A percentile compares a stretch with the other conserved stretches of the same genome.
These are phyloP conservation scores for Battus philenor DNA, from an alignment of 1,140 invertebrate species.

Conservation along the genomic window DNA sequence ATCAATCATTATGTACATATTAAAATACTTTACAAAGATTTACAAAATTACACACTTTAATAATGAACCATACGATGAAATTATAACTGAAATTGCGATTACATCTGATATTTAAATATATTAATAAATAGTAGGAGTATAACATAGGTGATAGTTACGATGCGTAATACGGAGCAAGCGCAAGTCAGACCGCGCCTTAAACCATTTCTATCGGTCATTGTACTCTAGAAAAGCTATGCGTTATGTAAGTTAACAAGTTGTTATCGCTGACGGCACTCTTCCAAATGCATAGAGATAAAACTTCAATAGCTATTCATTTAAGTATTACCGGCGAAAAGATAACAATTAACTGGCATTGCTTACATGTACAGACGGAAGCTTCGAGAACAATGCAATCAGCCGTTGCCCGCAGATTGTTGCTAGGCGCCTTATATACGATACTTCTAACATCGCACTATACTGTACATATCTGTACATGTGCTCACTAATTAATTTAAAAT, in stretches of 20 bases:
- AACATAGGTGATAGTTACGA: too few relatives aligned
- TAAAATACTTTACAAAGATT: too few relatives aligned
- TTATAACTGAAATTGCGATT: too few relatives aligned
- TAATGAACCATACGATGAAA: too few relatives aligned
- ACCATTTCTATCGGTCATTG: slow-evolving; percentile 53
- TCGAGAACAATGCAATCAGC: slow-evolving; percentile 27
- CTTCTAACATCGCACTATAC: slow-evolving; percentile 3
- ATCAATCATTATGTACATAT: too few relatives aligned
- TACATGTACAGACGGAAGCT: slow-evolving; percentile 9
- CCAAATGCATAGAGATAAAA: slow-evolving; percentile 26
- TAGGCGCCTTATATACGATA: slow-evolving; percentile 4
- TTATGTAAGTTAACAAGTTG: slow-evolving; percentile 43
- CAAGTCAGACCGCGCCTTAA: slow-evolving; percentile 25
- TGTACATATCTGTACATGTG: too few relatives aligned
- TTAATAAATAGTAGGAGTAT: too few relatives aligned
- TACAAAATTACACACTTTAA: too few relatives aligned
- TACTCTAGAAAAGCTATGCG: slow-evolving; percentile 35
- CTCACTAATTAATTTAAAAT: too few relatives aligned
- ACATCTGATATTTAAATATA: too few relatives aligned
- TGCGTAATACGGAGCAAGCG: slow-evolving; percentile 14
- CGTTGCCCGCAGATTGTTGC: slow-evolving; percentile 14
- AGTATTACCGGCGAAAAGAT: slow-evolving; percentile 21
- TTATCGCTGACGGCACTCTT: slow-evolving; percentile 29
- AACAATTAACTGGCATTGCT: slow-evolving; percentile 15
- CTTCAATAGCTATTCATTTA: slow-evolving; percentile 32